A percentile compares a stretch with the other conserved stretches of the same genome.
These are phyloP conservation scores for Podarcis siculus DNA, from an alignment of 2,797 vertebrate genomes.

Conservation along the genomic window DNA sequence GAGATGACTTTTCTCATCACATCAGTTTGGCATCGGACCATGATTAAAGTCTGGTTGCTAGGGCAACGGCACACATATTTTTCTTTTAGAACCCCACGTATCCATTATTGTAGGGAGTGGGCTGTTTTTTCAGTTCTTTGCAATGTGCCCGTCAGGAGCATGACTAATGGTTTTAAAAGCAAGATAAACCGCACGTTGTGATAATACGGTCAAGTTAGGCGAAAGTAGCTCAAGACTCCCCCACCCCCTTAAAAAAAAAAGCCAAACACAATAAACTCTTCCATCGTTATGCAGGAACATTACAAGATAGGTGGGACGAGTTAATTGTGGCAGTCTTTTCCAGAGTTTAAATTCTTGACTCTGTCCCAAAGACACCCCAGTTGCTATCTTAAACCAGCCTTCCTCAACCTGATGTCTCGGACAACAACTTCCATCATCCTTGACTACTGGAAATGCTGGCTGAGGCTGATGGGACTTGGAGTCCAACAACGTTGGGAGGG, in stretches of 20 bases:
- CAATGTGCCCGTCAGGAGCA: constrained; percentile 27
- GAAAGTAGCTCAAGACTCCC: background rate
- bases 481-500: background rate
- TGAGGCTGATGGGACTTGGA: no score
- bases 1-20: constrained; percentile 59
- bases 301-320: background rate
- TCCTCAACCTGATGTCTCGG: no score
- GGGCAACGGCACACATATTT: constrained; percentile 45
- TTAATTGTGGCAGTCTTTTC: background rate
- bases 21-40: constrained; percentile 55
- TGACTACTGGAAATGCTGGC: no score
- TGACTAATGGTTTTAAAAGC: background rate
- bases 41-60: constrained; percentile 57
- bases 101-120: constrained; percentile 14
- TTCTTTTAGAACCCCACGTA: constrained; percentile 33
- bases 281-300: background rate
- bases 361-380: constrained; percentile 48
- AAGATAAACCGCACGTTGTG: constrained; percentile 5
- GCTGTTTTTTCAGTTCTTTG: constrained; percentile 31
- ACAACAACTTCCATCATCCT: no score
- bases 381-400: background rate
- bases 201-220: background rate
- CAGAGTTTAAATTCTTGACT: constrained; percentile 42
- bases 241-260: no score
- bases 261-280: no score